A percentile compares a stretch with the other conserved stretches of the same genome.
Conservation (phyloP, 2,797 vertebrate species). For the Lagodon rhomboides region DNA sequence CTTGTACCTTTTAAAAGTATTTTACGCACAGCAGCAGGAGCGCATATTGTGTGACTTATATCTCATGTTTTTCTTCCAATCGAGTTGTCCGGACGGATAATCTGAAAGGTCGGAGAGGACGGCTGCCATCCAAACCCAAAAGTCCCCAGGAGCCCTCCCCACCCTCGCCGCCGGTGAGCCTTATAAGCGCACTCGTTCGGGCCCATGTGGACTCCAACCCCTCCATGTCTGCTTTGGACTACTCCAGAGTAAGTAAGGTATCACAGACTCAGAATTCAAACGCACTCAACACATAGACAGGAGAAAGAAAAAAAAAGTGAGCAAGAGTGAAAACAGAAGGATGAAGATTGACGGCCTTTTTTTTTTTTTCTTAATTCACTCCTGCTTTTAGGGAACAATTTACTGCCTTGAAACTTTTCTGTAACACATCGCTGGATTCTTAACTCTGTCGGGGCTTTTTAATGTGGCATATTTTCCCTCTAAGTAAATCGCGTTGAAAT, state of each 20-base stretch:
- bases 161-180: constrained; percentile 96
- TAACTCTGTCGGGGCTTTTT: constrained; percentile 73
- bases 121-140: constrained; percentile 98
- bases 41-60: neutral
- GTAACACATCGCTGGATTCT: constrained; percentile 53
- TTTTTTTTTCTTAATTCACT: constrained; percentile 47
- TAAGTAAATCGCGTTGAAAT: constrained; percentile 89
- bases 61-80: constrained; percentile 37
- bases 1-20: neutral
- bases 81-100: constrained; percentile 98
- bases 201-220: constrained; percentile 99
- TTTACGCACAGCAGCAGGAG: constrained; percentile 17
- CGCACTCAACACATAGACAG: neutral
- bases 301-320: neutral
- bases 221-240: constrained; percentile 97
- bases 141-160: constrained; percentile 97
- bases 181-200: constrained; percentile 97
- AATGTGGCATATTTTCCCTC: constrained; percentile 78
- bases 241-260: constrained; percentile 93
- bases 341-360: constrained; percentile 21
- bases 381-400: constrained; percentile 44
- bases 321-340: constrained; percentile 9
- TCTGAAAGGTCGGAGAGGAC: constrained; percentile 97
- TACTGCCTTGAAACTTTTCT: constrained; percentile 67
- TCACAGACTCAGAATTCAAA: constrained; percentile 20